A percentile compares a stretch with the other conserved stretches of the same genome.
These are phyloP conservation scores for Antechinus stuartii DNA, from an alignment of 2,113 vertebrate species.

Conservation along the genomic window DNA sequence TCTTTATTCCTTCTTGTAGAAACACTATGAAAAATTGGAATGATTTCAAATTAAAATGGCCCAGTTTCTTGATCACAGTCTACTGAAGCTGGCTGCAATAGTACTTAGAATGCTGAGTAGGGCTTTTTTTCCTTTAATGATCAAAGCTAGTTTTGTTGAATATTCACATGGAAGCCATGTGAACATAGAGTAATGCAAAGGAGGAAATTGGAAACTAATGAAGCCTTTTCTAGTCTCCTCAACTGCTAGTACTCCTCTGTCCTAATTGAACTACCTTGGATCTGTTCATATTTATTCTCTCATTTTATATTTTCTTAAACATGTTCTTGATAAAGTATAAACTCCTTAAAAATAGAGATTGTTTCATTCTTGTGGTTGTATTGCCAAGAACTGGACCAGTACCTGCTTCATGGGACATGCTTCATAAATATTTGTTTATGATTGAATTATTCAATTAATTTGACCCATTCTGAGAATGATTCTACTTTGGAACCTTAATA, in stretches of 20 bases:
- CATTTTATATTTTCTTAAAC: neutral
- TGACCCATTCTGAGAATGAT: neutral
- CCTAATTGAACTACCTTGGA: neutral
- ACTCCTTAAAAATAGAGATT: neutral
- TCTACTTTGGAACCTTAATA: neutral
- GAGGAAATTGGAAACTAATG: neutral
- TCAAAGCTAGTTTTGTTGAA: neutral
- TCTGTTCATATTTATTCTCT: neutral
- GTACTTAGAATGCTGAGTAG: neutral
- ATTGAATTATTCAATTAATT: slow-evolving; percentile 21
- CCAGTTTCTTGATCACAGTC: slow-evolving; percentile 21
- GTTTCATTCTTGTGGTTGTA: neutral
- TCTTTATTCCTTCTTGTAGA: slow-evolving; percentile 50
- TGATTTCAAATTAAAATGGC: neutral
- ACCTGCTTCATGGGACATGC: neutral
- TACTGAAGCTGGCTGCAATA: neutral
- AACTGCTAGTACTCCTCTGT: neutral
- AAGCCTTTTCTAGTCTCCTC: neutral
- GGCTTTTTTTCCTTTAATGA: neutral
- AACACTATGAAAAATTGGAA: neutral
- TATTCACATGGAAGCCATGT: neutral
- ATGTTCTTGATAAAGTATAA: neutral
- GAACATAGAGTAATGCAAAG: neutral
- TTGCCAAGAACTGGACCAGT: neutral
- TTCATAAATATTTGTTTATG: neutral